Base-by-base conservation (phyloP, 2,888 invertebrate genomes). In the Synergus japonicus region DNA sequence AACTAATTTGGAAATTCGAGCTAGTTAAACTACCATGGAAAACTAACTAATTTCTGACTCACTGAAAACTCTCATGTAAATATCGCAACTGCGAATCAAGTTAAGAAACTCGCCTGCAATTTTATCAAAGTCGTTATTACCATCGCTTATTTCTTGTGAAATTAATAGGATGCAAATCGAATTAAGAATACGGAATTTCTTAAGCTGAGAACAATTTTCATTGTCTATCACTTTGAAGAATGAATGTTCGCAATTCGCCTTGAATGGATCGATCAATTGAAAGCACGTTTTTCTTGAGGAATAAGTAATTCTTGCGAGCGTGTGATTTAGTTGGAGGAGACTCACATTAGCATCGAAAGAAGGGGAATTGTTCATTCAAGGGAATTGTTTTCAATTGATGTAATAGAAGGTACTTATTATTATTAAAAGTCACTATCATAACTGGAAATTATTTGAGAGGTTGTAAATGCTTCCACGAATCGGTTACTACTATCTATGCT, bases 1-100 rank as follows among this genome's bases (percentile, higher is more conserved):
- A 73, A 73, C 73, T 73, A 73, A 73, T 73, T 73, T 73, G n/a
- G 37, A 73, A 73, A 73, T 73, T 67, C 44, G 22, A 67, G 67
- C 67, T 44, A 67, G 67, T 67, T 73, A 54, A 73, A 73, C 73
- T 73, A 73, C 49, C 29, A n/a, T 54, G 73, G 49, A 73, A 73
- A 73, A 73, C 54, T 73, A 73, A 73, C 73, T 73, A 73, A 73
- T 73, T 73, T 15, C 73, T 10, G n/a, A 73, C 46, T 73, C 69
- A 29, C 73, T 73, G 54, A 73, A 73, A 73, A 73, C 73, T 73
- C 49, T 29, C 49, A 49, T 73, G 73, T 73, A 54, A 54, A 73
- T 73, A 49, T 69, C 49, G 15, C 49, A 46, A 46, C 67, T 69
- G 49, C 8, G 29, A 49, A 73, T 73, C 54, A 54, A 73, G 54